These are phyloP conservation scores for Papilio protenor DNA, from an alignment of 2,888 invertebrate species.

Conservation along the genomic window DNA sequence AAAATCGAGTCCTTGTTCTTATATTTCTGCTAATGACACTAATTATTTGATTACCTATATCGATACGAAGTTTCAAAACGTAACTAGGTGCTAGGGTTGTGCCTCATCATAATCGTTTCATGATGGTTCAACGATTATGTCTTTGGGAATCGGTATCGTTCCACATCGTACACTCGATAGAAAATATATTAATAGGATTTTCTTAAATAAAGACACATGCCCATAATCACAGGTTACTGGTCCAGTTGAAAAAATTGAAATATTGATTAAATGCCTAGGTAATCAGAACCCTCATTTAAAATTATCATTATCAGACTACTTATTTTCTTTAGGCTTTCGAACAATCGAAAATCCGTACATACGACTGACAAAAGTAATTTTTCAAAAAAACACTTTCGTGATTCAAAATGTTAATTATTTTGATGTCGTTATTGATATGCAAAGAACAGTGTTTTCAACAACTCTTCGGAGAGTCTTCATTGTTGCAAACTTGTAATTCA, in stretches of 20 bases:
- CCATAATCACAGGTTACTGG: not conserved
- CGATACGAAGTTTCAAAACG: not conserved
- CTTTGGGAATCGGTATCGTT: not conserved
- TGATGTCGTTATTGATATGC: too few relatives aligned
- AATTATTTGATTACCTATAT: slow-evolving; percentile 18
- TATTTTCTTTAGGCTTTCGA: too few relatives aligned
- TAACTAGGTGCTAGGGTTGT: not conserved
- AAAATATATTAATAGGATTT: not conserved
- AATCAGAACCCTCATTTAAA: not conserved
- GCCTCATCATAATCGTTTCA: not conserved
- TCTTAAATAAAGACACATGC: not conserved
- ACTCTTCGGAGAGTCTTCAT: too few relatives aligned
- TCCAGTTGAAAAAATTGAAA: not conserved
- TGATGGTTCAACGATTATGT: not conserved
- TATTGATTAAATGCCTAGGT: not conserved
- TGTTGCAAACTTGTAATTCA: too few relatives aligned
- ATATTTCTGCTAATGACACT: slow-evolving; percentile 8
- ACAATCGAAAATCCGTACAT: too few relatives aligned
- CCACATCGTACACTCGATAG: not conserved
- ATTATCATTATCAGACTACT: not conserved
- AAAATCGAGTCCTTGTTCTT: slow-evolving; percentile 8
- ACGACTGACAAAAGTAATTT: too few relatives aligned
- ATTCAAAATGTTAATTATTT: too few relatives aligned
- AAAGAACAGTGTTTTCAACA: too few relatives aligned
- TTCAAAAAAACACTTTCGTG: too few relatives aligned